A percentile compares a stretch with the other conserved stretches of the same genome.
Evolutionary conservation across 2,113 vertebrate genomes (phyloP).

Genomic region (Mustela nigripes): DNA sequence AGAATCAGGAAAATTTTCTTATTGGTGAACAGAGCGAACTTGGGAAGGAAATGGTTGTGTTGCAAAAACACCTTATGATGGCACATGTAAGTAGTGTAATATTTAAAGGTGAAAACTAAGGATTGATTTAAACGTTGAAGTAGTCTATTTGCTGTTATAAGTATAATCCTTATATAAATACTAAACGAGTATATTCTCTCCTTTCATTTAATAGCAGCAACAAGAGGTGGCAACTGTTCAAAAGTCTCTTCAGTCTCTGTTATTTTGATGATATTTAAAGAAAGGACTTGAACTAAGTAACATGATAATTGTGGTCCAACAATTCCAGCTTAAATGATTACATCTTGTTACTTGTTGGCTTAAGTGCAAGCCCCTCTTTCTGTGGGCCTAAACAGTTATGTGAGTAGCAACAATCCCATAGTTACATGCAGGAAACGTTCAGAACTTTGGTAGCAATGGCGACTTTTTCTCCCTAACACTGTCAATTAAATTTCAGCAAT

Average conservation of each 20-base stretch:
- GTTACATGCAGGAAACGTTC: background rate
- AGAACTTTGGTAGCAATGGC: background rate
- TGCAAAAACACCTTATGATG: constrained; percentile 95
- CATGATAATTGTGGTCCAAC: constrained; percentile 71
- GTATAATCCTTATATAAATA: constrained; percentile 49
- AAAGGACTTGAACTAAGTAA: constrained; percentile 85
- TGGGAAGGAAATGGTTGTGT: constrained; percentile 91
- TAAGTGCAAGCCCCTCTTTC: background rate
- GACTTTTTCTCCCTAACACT: background rate
- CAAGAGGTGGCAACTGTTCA: constrained; percentile 87
- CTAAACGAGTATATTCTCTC: constrained; percentile 71
- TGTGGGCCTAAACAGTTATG: background rate
- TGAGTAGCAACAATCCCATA: background rate
- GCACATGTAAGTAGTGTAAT: constrained; percentile 88
- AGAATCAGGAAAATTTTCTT: constrained; percentile 89
- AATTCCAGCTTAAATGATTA: background rate
- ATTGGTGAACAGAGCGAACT: constrained; percentile 91
- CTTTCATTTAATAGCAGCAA: constrained; percentile 86
- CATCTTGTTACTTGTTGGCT: background rate
- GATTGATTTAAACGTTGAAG: background rate
- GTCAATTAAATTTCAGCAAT: background rate
- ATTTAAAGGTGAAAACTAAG: background rate
- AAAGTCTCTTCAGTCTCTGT: constrained; percentile 88
- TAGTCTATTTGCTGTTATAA: background rate
- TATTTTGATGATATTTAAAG: constrained; percentile 86